Conservation (phyloP, 2,797 vertebrate genomes). For the Pteropus rufus region DNA sequence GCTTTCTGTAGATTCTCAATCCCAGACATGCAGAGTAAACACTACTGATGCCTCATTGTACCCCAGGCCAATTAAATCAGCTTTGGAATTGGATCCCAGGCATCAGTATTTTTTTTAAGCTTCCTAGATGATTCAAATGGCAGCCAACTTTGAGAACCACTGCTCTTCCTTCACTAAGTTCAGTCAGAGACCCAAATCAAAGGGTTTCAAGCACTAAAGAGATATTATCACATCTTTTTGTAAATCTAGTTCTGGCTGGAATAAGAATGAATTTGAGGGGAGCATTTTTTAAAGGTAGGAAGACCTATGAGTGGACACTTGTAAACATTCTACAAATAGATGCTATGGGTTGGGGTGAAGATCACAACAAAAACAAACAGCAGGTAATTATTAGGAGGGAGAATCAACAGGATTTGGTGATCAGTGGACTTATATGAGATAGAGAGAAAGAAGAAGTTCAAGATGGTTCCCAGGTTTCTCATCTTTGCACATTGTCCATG, state of each 20-base stretch:
- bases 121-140: neutral
- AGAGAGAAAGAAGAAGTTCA: neutral
- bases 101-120: neutral
- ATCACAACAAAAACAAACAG: neutral
- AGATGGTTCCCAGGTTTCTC: neutral
- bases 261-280: neutral
- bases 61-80: neutral
- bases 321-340: neutral
- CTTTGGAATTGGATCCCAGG: neutral
- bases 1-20: neutral
- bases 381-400: neutral
- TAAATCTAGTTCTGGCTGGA: neutral
- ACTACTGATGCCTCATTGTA: neutral
- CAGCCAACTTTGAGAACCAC: neutral
- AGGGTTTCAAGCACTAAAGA: neutral
- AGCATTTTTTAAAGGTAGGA: neutral
- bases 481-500: neutral
- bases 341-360: neutral
- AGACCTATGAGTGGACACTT: neutral
- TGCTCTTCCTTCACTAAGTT: neutral
- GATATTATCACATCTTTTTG: neutral
- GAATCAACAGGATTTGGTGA: neutral
- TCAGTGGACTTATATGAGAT: neutral
- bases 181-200: neutral
- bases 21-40: neutral